phyloP scores from a whole-genome alignment of 2,888 invertebrate species.

The Plutella xylostella region DNA sequence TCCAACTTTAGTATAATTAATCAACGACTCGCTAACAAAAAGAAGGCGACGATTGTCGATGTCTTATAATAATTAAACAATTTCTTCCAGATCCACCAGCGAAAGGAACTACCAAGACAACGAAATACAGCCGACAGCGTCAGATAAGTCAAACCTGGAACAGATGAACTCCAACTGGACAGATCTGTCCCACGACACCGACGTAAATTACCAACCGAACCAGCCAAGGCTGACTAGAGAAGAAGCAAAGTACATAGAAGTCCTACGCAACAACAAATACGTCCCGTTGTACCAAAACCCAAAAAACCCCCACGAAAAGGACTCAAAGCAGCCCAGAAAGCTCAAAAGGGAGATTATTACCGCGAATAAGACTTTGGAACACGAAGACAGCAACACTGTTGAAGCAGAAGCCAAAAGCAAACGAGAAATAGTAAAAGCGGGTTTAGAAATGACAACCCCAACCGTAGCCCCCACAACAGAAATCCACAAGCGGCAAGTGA shows the following conservation, averaged over 20 bases:
- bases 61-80: no score
- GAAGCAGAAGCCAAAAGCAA: conserved; percentile 9
- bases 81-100: no score
- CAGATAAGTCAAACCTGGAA: neutral
- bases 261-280: conserved; percentile 30
- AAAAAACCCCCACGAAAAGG: neutral
- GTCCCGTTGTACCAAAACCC: conserved; percentile 29
- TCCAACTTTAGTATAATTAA: no score
- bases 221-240: conserved; percentile 28
- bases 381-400: neutral
- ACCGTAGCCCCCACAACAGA: neutral
- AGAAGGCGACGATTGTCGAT: no score
- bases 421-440: conserved; percentile 19
- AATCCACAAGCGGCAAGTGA: neutral
- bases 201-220: conserved; percentile 41
- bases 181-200: conserved; percentile 50
- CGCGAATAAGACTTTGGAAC: neutral
- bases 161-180: conserved; percentile 26
- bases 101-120: no score
- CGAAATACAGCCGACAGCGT: neutral
- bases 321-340: neutral
- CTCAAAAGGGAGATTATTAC: neutral
- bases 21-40: no score
- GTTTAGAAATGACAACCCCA: neutral
- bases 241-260: conserved; percentile 37